Base-by-base conservation (phyloP, 2,797 vertebrate genomes). In the Gobionotothen gibberifrons region DNA sequence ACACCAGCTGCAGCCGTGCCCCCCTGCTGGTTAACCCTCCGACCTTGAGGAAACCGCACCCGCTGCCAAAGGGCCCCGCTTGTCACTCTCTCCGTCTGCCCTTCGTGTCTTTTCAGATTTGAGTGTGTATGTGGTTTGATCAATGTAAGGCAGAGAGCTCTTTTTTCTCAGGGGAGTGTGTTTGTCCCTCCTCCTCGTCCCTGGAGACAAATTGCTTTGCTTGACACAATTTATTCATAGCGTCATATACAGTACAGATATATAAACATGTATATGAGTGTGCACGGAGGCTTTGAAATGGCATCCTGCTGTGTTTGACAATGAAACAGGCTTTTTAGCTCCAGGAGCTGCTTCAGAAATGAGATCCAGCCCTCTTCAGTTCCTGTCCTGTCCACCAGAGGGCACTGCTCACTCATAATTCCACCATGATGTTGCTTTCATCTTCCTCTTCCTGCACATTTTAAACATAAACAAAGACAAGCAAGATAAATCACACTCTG, bases 401-500 rank as follows among this genome's bases (percentile, higher is more conserved):
- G 92, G 89, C 89, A 92, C 81, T 92, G 86, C 71, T 73, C 46
- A 80, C 89, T 77, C 74, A 91, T 63, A 71, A 87, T 89, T 55
- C 59, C 26, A 39, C 22, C 7, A 2, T 15, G 4, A 8, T 40
- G 39, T 9, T 11, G 3, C 39, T 59, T 58, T 39, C 40, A 22
- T 70, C 53, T 57, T 59, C 47, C 42, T 79, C 47, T 42, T 43
- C 26, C 26, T 56, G 26, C 56, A 43, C 22, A 56, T 76, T 79
- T 81, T 48, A 75, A 70, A 83, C 72, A 65, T 59, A 85, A 85
- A 82, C 80, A 88, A 82, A 82, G 65, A 81, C 78, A 9, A 64
- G 64, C 40, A 58, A 81, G 81, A 90, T 79, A 73, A 86, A 84
- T 86, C 75, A 74, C 47, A 49, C 53, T 71, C 40, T 79, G 76